These are phyloP conservation scores for Tokudaia tokunoshimensis DNA, from an alignment of 2,797 vertebrate genomes.

Conservation along the genomic window DNA sequence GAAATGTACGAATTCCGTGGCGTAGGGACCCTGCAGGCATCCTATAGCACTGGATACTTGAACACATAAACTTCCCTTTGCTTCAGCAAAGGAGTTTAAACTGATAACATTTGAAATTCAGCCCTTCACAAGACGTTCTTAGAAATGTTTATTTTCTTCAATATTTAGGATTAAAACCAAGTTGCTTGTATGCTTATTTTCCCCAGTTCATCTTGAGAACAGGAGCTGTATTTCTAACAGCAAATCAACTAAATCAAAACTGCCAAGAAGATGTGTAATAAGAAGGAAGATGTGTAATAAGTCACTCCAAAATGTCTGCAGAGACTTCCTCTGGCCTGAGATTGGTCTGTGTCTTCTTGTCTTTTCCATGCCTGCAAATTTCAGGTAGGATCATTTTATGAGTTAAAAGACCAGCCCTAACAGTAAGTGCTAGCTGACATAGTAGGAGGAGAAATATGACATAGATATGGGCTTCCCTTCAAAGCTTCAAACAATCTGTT, in stretches of 20 bases:
- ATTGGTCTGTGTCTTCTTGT: background rate
- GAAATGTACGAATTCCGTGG: slow-evolving; percentile 59
- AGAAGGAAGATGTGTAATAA: background rate
- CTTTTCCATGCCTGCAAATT: slow-evolving; percentile 7
- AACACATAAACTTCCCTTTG: slow-evolving; percentile 39
- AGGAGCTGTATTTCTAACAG: background rate
- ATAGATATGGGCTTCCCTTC: background rate
- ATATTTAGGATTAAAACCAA: slow-evolving; percentile 35
- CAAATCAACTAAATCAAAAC: slow-evolving; percentile 55
- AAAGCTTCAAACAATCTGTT: slow-evolving; percentile 1
- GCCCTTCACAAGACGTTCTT: background rate
- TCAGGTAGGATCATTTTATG: background rate
- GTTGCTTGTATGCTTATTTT: background rate
- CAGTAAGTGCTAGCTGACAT: background rate
- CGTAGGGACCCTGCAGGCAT: slow-evolving; percentile 25
- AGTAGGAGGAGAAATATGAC: background rate
- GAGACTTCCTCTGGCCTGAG: background rate
- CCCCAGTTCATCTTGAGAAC: background rate
- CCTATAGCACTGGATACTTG: background rate
- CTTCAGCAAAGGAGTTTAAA: slow-evolving; percentile 50
- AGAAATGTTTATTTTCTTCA: slow-evolving; percentile 33
- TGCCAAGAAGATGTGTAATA: background rate
- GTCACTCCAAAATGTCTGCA: background rate
- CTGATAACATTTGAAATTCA: slow-evolving; percentile 13
- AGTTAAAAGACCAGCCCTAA: background rate